Percentiles rank a stretch among this genome's conserved stretches.
These are phyloP conservation scores for Apodemia duryi DNA, from an alignment of 2,888 invertebrate species.

Conservation along the genomic window DNA sequence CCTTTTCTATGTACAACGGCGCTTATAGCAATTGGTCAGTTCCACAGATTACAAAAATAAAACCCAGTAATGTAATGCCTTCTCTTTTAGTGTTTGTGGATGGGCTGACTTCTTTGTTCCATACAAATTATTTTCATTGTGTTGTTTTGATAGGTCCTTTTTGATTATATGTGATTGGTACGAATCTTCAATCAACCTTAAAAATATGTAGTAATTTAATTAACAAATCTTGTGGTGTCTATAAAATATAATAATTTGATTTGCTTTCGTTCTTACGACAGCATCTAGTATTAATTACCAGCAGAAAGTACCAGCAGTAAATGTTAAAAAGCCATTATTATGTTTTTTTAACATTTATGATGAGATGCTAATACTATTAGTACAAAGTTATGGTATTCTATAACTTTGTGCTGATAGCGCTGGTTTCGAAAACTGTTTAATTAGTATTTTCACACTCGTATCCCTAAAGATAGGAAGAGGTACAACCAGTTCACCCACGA, in stretches of 20 bases:
- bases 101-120: constrained; percentile 25
- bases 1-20: neutral
- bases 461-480: no score
- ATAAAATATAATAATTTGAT: neutral
- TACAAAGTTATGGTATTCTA: neutral
- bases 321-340: neutral
- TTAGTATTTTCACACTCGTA: no score
- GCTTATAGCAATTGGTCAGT: neutral
- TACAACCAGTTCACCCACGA: no score
- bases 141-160: constrained; percentile 22
- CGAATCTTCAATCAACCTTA: neutral
- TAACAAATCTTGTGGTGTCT: neutral
- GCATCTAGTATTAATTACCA: neutral
- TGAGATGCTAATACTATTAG: no score
- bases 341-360: no score
- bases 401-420: neutral
- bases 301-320: neutral
- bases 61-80: constrained; percentile 45
- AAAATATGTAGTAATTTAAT: neutral
- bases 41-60: neutral
- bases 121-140: constrained; percentile 12
- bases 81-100: constrained; percentile 30
- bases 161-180: constrained; percentile 4
- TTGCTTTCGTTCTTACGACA: neutral
- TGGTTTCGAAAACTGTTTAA: no score